A percentile compares a stretch with the other conserved stretches of the same genome.
Evolutionary conservation across 2,888 invertebrate genomes (phyloP).

Genomic region (Urechis unicinctus): DNA sequence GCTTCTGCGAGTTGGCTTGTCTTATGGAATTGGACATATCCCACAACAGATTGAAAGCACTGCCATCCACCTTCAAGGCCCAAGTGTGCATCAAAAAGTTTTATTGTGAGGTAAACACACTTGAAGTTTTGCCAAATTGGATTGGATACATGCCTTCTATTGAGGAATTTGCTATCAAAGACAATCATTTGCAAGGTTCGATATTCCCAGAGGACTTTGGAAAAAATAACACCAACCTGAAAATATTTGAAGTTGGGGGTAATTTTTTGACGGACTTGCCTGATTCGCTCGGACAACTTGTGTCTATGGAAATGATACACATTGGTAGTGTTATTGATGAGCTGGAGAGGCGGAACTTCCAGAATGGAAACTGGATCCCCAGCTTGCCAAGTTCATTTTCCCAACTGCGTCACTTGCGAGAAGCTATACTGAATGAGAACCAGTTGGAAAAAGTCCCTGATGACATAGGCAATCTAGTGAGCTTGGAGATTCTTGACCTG

Average conservation of each 20-base stretch:
- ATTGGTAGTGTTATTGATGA: constrained; percentile 36
- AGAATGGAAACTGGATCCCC: constrained; percentile 38
- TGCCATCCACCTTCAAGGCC: not conserved
- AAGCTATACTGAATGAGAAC: constrained; percentile 34
- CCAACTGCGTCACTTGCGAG: constrained; percentile 22
- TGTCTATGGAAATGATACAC: constrained; percentile 27
- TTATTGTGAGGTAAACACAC: constrained; percentile 23
- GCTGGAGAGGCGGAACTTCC: constrained; percentile 31
- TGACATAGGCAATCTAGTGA: constrained; percentile 31
- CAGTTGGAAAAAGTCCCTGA: constrained; percentile 30
- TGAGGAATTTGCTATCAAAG: constrained; percentile 26
- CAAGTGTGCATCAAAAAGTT: not conserved
- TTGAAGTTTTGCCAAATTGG: constrained; percentile 28
- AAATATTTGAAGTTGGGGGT: constrained; percentile 27
- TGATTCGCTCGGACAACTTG: constrained; percentile 28
- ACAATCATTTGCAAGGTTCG: constrained; percentile 17
- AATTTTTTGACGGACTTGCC: constrained; percentile 33
- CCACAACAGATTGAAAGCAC: not conserved
- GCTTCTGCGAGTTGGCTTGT: not conserved
- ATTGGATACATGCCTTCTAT: constrained; percentile 22
- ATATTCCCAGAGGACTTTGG: constrained; percentile 1
- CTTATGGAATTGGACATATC: not conserved
- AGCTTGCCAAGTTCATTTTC: constrained; percentile 28
- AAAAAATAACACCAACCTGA: not conserved
- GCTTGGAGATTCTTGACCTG: constrained; percentile 32